Base-by-base conservation (phyloP, 2,113 vertebrate species). In the Geothlypis trichas region DNA sequence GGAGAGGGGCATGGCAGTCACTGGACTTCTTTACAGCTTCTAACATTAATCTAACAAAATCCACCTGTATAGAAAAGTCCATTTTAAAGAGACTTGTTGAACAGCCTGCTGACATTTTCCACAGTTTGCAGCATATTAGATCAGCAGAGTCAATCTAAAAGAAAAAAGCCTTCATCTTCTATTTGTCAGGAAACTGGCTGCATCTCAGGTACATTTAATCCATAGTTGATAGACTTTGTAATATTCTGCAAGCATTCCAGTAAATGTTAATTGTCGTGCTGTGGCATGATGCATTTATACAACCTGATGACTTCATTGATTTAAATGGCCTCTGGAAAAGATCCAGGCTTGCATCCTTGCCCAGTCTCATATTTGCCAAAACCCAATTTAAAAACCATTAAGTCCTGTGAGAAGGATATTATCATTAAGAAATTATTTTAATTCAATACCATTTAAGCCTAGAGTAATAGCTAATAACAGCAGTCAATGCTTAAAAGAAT, bases 341-440 rank as follows among this genome's bases (percentile, higher is more conserved):
- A 78, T 84, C 46, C 69, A 91, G 27, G 20, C 24, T 73, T 89
- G 62, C 73, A 82, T 76, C 55, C 62, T 87, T 79, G 58, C 77
- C 77, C 79, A 92, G 66, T 74, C 67, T 72, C 47, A 2, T 39
- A 87, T 68, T 93, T 96, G 89, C 94, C 95, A 97, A 95, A 94
- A 90, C 61, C 21, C 90, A 97, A 97, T 97, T 98, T 87, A 96
- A 97, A 97, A 98, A 74, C 22, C 33, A 84, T 89, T 96, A 97
- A 97, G 71, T 89, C 73, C 31, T 92, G 41, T 91, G 95, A 96
- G 89, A 83, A 96, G 33, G 37, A 68, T 46, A 89, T 97, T 90
- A 96, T 87, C 95, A 95, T 97, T 96, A 85, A 75, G 93, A 93
- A 90, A 97, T 97, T 96, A 97, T 97, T 96, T 96, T 94, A 89